phyloP scores from a whole-genome alignment of 2,888 invertebrate genomes.

The Melanophora roralis region DNA sequence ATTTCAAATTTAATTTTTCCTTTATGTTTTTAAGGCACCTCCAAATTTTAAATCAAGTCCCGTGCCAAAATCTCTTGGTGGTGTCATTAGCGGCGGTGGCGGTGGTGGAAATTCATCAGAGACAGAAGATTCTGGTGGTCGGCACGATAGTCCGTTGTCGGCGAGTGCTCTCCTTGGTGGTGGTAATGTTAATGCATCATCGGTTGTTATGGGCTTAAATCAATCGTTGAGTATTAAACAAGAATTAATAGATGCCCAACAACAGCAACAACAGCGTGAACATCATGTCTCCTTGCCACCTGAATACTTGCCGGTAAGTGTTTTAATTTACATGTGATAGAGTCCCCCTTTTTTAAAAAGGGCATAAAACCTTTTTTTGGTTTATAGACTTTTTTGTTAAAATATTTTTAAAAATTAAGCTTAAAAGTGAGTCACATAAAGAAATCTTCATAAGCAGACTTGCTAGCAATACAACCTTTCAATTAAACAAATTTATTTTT shows the following conservation, averaged over 20 bases:
- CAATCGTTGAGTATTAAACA: conserved; percentile 78
- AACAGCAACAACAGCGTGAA: conserved; percentile 71
- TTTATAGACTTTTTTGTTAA: no score
- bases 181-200: conserved; percentile 67
- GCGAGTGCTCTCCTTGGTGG: conserved; percentile 72
- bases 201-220: conserved; percentile 71
- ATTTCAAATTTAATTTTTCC: no score
- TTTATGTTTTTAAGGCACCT: conserved; percentile 78
- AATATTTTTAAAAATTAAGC: no score
- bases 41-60: conserved; percentile 83
- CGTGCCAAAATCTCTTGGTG: conserved; percentile 79
- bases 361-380: no score
- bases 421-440: no score
- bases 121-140: conserved; percentile 74
- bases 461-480: no score
- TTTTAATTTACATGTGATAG: not conserved
- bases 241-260: conserved; percentile 77
- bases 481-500: no score
- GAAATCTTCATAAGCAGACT: no score
- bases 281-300: conserved; percentile 76
- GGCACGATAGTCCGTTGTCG: conserved; percentile 76
- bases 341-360: no score
- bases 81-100: conserved; percentile 8
- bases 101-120: conserved; percentile 79
- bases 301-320: conserved; percentile 77